Evolutionary conservation across 2,113 vertebrate species (phyloP).

Genomic region (Rallus limicola): DNA sequence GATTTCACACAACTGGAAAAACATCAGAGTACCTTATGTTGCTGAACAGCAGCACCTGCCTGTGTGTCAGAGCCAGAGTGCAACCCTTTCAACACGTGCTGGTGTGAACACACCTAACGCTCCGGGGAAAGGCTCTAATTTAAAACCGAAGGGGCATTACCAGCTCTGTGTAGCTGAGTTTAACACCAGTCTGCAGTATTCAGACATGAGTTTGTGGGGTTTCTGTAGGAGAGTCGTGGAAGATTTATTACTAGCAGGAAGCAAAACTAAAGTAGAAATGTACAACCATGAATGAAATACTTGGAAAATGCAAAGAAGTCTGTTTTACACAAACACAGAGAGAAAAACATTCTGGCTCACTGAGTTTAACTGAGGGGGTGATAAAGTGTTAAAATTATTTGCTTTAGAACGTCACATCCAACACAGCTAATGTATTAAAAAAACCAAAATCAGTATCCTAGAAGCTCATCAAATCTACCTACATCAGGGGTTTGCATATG

Average conservation of each 20-base stretch:
- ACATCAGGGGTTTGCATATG: neutral
- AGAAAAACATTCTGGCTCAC: neutral
- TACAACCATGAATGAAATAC: neutral
- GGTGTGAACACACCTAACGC: accelerated
- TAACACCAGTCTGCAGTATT: neutral
- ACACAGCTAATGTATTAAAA: neutral
- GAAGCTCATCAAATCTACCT: neutral
- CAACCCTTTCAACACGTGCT: neutral
- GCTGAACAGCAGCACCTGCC: neutral
- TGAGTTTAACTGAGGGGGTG: neutral
- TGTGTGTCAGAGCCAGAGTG: neutral
- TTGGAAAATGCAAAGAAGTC: neutral
- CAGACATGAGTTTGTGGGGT: accelerated
- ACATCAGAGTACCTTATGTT: neutral
- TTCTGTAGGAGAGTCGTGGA: neutral
- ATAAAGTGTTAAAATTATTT: neutral
- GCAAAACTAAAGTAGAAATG: neutral
- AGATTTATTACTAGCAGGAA: neutral
- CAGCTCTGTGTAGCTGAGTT: neutral
- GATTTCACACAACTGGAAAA: neutral
- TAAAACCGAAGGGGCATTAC: neutral
- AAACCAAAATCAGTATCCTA: neutral
- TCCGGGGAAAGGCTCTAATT: neutral
- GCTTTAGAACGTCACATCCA: neutral
- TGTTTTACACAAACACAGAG: neutral